Evolutionary conservation across 2,888 invertebrate genomes (phyloP).

Genomic region (Julus scanicus): DNA sequence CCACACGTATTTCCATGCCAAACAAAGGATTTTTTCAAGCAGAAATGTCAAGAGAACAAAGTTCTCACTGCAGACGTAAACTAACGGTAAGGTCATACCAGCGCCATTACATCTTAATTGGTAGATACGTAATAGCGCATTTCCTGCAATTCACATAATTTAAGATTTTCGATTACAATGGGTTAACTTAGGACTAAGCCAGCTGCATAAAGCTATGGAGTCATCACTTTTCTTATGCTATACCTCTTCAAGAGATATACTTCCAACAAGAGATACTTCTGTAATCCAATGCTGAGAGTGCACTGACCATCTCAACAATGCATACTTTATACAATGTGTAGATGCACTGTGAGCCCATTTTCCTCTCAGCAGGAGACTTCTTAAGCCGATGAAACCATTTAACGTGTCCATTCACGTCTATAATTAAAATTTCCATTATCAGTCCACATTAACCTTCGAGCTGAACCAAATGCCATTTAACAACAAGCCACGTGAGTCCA

Average conservation of each 20-base stretch:
- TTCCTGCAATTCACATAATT: slow-evolving; percentile 4
- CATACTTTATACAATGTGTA: background rate
- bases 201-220: background rate
- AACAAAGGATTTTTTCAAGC: slow-evolving; percentile 40
- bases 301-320: background rate
- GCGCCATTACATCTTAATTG: slow-evolving; percentile 21
- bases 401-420: slow-evolving; percentile 27
- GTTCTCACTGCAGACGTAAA: background rate
- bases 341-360: background rate
- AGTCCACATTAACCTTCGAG: background rate
- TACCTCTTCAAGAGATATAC: background rate
- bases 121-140: background rate
- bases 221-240: background rate
- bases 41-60: background rate
- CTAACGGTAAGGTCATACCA: background rate
- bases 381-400: slow-evolving; percentile 31
- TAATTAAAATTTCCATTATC: slow-evolving; percentile 21
- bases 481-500: background rate
- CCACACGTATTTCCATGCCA: slow-evolving; percentile 27
- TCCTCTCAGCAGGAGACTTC: background rate
- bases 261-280: background rate
- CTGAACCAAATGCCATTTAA: background rate
- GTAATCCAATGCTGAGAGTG: background rate
- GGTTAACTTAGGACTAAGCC: background rate
- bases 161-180: slow-evolving; percentile 6